Evolutionary conservation across 2,113 vertebrate genomes (phyloP).

Genomic region (Mormyrus iriodes): DNA sequence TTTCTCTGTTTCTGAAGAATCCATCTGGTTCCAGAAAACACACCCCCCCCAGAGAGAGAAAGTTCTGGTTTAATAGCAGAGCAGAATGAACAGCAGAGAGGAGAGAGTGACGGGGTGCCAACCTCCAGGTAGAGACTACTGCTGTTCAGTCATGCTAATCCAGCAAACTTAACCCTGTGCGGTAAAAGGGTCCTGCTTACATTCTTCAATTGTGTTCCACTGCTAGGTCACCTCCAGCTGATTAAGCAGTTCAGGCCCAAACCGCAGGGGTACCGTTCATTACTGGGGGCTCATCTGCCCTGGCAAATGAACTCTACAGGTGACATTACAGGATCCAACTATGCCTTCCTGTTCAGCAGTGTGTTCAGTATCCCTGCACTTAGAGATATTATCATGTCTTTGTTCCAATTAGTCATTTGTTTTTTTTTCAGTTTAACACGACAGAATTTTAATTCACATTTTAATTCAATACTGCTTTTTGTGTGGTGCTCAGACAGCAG

Average conservation of each 20-base stretch:
- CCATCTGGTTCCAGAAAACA: background rate
- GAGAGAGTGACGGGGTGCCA: background rate
- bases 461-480: background rate
- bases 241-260: background rate
- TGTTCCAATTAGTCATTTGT: background rate
- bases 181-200: background rate
- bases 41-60: background rate
- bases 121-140: background rate
- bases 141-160: background rate
- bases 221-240: background rate
- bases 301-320: background rate
- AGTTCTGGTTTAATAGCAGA: background rate
- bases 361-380: background rate
- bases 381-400: background rate
- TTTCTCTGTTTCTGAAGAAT: background rate
- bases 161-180: background rate
- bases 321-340: background rate
- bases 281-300: background rate
- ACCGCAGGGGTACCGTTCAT: background rate
- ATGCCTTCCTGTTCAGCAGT: background rate
- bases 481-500: background rate
- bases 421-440: background rate
- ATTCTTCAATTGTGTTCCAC: background rate
- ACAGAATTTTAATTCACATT: background rate
- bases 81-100: background rate